Evolutionary conservation across 2,888 invertebrate species (phyloP), one percentile per base, ranked within the genome.

Genomic region (Amphipoea lucens): DNA sequence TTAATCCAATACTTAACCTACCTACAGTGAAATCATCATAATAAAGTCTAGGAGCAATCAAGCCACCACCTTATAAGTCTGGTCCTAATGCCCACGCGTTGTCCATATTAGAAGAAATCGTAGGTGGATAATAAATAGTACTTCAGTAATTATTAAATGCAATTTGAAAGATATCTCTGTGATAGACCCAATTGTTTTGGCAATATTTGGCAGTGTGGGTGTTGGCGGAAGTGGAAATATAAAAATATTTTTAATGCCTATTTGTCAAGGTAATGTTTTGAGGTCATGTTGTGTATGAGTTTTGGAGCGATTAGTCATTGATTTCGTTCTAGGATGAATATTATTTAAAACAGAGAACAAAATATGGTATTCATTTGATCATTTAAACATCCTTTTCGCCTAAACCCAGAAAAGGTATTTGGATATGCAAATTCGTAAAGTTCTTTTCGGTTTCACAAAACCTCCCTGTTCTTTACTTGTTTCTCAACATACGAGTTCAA

Each of bases 51-150:
- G 29, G 54, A 71, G 60, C 76, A 86, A 82, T 78, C 81, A 76
- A 84, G 54, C 65, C 72, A 84, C 66, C 60, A 60, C 90, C 89
- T 74, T 88, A 81, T 86, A 87, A 11, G 72, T 60, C 29, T 73
- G 70, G 81, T 72, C 69, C 62, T 85, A 20, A 79, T 68, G 17
- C 91, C 88, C 87, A 87, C 87, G 78, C 77, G 0, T 7, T 69
- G 65, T 36, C 70, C 81, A 66, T 78, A 80, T 88, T 70, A 82
- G 87, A 23, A 62, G 2, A 81, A 60, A 54, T 48, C 69, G 91
- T 91, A 85, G 91, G 91, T 3, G 9, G 87, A 75, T 67, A 85
- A 88, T 85, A 88, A 85, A 90, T 89, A 86, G 78, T 86, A 83
- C 75, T 75, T 40, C 67, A 69, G 11, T 85, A 86, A 87, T 90